Evolutionary conservation across 2,113 vertebrate species (phyloP), one percentile per base, ranked within the genome.

Genomic region (Ploceus nigricollis): DNA sequence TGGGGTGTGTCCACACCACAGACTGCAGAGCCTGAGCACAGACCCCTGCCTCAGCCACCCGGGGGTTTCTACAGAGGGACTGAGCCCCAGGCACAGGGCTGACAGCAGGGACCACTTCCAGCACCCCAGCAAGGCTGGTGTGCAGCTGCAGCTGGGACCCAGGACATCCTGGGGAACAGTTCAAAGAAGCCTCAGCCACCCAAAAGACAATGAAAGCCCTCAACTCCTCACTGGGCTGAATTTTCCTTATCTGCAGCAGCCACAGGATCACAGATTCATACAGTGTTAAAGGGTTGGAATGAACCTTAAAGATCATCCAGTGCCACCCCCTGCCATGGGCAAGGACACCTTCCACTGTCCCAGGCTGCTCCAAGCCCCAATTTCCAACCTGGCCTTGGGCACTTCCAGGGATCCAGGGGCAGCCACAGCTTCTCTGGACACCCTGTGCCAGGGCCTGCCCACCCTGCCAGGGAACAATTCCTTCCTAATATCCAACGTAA

Each of bases 101-200:
- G 33, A 15, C 23, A 27, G 21, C 56, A 92, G 66, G 80, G 53
- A 33, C 15, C 39, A 57, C 37, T 18, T 7, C 31, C 40, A 61
- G 28, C 88, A 58, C 0, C 28, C 45, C 73, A 66, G 75, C 50
- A 25, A 30, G 50, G 11, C 2, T 0, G 4, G 47, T 3, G 16
- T 39, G 84, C 64, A 73, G 79, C 27, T 7, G 33, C 24, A 45
- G 45, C 60, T 70, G 25, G n/a, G 50, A 44, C 25, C 19, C n/a
- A 53, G 25, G 15, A 70, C 31, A 15, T 2, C 48, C 16, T 11
- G 33, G 2, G 13, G 5, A 83, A 56, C 1, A 2, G 11, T 28
- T 60, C 30, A 53, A n/a, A 53, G 56, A 27, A 50, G 10, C 11
- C 0, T 3, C 1, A 3, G 85, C 56, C 48, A 53, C 60, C 5